These are phyloP conservation scores for Siniperca scherzeri DNA, from an alignment of 2,797 vertebrate species.

Conservation along the genomic window DNA sequence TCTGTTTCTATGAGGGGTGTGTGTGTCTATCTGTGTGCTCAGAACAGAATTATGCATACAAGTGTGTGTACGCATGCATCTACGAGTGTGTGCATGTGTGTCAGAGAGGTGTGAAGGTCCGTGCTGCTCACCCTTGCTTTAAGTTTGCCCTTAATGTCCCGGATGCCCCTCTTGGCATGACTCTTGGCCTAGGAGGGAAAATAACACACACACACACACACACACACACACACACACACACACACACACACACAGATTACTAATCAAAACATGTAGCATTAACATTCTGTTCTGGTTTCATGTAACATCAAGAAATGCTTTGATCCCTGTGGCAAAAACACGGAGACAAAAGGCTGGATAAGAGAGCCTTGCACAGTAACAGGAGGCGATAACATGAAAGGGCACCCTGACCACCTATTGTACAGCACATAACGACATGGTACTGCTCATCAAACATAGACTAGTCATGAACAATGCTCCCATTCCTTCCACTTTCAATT, in stretches of 20 bases:
- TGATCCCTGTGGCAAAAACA: constrained; percentile 79
- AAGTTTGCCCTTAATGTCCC: constrained; percentile 94
- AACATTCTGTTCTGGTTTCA: constrained; percentile 74
- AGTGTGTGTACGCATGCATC: constrained; percentile 30
- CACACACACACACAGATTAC: constrained; percentile 51
- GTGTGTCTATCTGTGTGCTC: constrained; percentile 55
- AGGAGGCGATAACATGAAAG: constrained; percentile 67
- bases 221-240: constrained; percentile 25
- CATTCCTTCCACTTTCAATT: constrained; percentile 15
- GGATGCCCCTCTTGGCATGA: constrained; percentile 95
- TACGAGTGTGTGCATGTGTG: constrained; percentile 25
- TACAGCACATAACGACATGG: constrained; percentile 34
- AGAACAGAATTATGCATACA: constrained; percentile 33
- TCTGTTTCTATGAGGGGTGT: constrained; percentile 71
- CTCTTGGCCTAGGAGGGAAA: constrained; percentile 89
- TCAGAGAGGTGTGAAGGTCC: constrained; percentile 66
- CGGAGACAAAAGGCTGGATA: constrained; percentile 75
- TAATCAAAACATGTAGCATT: constrained; percentile 77
- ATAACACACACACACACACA: constrained; percentile 28
- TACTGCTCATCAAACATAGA: constrained; percentile 47
- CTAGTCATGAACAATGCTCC: constrained; percentile 14
- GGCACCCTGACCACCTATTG: constrained; percentile 71
- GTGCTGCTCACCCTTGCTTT: constrained; percentile 90
- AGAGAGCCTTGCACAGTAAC: constrained; percentile 61
- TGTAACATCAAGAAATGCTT: constrained; percentile 80